These are phyloP conservation scores for Ophion slaviceki DNA, from an alignment of 2,888 invertebrate species.

Conservation along the genomic window DNA sequence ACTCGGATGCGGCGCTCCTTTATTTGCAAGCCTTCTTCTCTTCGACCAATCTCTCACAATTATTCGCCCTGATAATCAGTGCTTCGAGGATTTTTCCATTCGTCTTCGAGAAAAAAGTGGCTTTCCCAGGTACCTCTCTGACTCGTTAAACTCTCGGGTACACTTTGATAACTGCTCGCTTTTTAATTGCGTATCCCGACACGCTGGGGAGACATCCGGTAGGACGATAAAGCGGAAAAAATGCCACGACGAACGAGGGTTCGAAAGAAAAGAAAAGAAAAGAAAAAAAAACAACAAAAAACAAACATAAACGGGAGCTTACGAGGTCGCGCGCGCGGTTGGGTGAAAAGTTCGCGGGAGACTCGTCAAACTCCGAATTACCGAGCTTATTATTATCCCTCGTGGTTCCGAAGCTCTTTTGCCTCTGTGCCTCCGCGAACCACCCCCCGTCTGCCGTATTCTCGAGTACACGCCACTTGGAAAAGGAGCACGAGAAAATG, in stretches of 20 bases:
- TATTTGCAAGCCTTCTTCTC: constrained; percentile 40
- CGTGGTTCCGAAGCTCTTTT: constrained; percentile 74
- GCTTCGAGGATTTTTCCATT: constrained; percentile 43
- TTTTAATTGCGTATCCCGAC: constrained; percentile 79
- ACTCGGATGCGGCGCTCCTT: constrained; percentile 54
- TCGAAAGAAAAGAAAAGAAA: constrained; percentile 9
- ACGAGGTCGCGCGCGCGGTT: constrained; percentile 58
- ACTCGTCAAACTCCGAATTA: constrained; percentile 82
- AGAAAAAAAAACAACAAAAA: constrained; percentile 19
- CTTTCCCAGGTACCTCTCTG: background rate
- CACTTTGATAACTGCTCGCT: constrained; percentile 71
- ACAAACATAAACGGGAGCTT: constrained; percentile 66
- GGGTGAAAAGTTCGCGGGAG: constrained; percentile 38
- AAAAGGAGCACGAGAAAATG: constrained; percentile 45
- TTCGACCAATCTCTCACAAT: constrained; percentile 21
- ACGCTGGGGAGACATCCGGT: constrained; percentile 78
- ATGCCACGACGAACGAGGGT: background rate
- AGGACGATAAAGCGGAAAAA: constrained; percentile 72
- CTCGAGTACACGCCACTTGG: background rate
- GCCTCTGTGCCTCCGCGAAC: constrained; percentile 64
- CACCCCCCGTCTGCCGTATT: background rate
- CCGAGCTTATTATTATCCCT: constrained; percentile 81
- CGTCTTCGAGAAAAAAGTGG: background rate
- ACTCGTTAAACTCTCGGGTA: background rate
- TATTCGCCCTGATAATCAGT: constrained; percentile 57